These are phyloP conservation scores for Brachionichthys hirsutus DNA, from an alignment of 2,113 vertebrate genomes.

Conservation along the genomic window DNA sequence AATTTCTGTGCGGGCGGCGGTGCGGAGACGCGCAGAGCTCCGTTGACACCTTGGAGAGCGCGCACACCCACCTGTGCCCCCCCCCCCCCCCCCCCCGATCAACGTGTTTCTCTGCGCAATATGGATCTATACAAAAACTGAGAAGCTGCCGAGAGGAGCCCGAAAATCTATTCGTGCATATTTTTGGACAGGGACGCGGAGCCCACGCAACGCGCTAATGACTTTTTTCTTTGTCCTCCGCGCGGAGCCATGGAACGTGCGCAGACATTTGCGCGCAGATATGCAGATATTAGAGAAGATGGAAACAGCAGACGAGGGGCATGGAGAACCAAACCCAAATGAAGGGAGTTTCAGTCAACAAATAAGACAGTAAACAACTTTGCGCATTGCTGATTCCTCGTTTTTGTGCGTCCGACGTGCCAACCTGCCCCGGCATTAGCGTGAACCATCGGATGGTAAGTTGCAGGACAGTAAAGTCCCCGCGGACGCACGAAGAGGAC, in stretches of 20 bases:
- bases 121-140: conserved; percentile 39
- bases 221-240: conserved; percentile 60
- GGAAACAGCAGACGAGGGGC: conserved; percentile 30
- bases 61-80: conserved; percentile 73
- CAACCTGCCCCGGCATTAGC: conserved; percentile 35
- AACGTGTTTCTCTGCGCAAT: conserved; percentile 55
- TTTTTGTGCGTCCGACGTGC: conserved; percentile 12
- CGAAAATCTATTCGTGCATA: neutral
- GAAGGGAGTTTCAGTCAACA: neutral
- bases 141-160: neutral
- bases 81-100: conserved; percentile 55
- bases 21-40: conserved; percentile 29
- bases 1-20: conserved; percentile 3
- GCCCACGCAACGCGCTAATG: conserved; percentile 8
- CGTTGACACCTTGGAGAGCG: conserved; percentile 65
- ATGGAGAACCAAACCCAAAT: conserved; percentile 51
- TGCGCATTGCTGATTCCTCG: neutral
- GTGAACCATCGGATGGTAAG: conserved; percentile 31
- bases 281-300: conserved; percentile 60
- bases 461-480: conserved; percentile 51
- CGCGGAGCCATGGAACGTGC: conserved; percentile 43
- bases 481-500: conserved; percentile 30
- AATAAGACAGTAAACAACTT: conserved; percentile 28
- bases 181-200: conserved; percentile 15
- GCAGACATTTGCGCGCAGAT: conserved; percentile 59